phyloP scores from a whole-genome alignment of 2,797 vertebrate genomes.

The Chloroceryle inda region DNA sequence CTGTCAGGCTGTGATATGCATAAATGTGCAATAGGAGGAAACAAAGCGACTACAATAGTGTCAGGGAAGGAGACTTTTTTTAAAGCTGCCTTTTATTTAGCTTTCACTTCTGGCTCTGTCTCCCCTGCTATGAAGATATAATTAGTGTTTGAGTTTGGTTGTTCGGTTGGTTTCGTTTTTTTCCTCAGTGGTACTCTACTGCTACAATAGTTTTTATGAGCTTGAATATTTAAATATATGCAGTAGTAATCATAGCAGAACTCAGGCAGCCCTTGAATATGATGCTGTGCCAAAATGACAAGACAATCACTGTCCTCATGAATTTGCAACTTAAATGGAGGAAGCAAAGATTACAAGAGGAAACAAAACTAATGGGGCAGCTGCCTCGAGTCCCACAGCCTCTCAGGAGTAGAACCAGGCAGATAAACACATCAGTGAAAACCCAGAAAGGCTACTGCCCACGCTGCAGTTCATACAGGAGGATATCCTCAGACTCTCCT shows the following conservation, averaged over 20 bases:
- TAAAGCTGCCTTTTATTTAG: not conserved
- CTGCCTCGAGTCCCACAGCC: not conserved
- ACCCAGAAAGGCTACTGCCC: not conserved
- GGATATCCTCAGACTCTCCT: slow-evolving; percentile 78
- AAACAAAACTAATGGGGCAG: not conserved
- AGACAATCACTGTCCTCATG: not conserved
- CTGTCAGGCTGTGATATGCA: not conserved
- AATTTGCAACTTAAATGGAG: not conserved
- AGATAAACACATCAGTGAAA: not conserved
- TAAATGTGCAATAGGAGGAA: not conserved
- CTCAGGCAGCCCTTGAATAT: accelerated
- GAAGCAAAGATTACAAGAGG: not conserved
- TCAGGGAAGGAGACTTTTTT: not conserved
- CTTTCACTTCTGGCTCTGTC: not conserved
- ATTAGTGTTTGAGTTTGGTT: not conserved
- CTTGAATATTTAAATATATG: not conserved
- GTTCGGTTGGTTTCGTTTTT: not conserved
- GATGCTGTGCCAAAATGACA: not conserved
- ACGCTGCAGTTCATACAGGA: not conserved
- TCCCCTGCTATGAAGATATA: not conserved
- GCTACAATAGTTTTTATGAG: not conserved
- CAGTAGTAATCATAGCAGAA: not conserved
- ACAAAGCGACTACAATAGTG: not conserved
- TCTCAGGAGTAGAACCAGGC: not conserved
- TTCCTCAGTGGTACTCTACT: not conserved